Evolutionary conservation across 2,113 vertebrate species (phyloP).

Genomic region (Anhinga rufa): DNA sequence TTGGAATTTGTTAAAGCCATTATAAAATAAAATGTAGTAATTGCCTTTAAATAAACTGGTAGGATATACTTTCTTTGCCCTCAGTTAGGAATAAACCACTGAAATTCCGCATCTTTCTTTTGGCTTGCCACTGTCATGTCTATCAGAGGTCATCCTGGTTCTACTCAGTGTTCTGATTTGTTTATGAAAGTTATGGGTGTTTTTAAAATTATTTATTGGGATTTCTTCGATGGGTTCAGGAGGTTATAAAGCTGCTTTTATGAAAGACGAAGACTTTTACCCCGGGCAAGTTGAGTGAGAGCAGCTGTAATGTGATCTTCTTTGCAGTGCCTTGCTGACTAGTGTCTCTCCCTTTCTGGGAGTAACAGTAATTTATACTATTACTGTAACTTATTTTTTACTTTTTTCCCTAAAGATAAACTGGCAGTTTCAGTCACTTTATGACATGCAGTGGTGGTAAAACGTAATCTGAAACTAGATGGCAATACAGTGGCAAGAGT

Average conservation of each 20-base stretch:
- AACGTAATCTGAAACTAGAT: not conserved
- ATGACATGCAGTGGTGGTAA: not conserved
- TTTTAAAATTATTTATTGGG: not conserved
- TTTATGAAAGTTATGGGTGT: constrained; percentile 5
- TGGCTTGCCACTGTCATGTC: not conserved
- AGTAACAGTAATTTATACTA: constrained; percentile 12
- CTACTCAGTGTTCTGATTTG: not conserved
- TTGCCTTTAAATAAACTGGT: not conserved
- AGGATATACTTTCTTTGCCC: not conserved
- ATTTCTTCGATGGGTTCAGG: not conserved
- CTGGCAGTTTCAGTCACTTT: constrained; percentile 9
- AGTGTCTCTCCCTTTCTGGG: not conserved
- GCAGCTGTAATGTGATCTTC: not conserved
- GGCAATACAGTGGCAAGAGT: not conserved
- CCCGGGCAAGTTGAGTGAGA: not conserved
- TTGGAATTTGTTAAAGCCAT: not conserved
- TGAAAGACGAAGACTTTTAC: constrained; percentile 31
- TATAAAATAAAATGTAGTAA: not conserved
- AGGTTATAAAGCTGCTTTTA: not conserved
- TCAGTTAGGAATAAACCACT: not conserved
- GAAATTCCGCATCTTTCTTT: not conserved
- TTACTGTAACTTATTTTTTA: constrained; percentile 14
- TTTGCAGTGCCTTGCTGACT: not conserved
- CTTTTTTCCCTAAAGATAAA: constrained; percentile 2
- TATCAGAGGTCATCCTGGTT: not conserved